Conservation (phyloP, 2,797 vertebrate species). For the Tadarida brasiliensis region DNA sequence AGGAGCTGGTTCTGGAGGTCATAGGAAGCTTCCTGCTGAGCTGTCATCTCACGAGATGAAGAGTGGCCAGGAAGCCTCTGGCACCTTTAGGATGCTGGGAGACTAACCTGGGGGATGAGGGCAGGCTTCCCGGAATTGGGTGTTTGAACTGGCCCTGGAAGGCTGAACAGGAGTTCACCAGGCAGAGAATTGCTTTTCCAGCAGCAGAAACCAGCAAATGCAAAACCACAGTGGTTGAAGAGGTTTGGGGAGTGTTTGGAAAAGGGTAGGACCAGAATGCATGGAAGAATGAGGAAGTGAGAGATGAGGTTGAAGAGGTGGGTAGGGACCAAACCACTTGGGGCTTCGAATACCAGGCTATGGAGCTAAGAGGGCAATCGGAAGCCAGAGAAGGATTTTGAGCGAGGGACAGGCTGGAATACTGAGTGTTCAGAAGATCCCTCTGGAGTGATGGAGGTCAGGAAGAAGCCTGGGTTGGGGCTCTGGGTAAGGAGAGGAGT, state of each 20-base stretch:
- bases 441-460: neutral
- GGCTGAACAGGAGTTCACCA: neutral
- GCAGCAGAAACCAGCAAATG: neutral
- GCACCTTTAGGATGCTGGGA: neutral
- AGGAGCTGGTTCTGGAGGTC: neutral
- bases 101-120: neutral
- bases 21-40: neutral
- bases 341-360: neutral
- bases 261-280: neutral
- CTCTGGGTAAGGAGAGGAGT: neutral
- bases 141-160: neutral
- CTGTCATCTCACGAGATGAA: neutral
- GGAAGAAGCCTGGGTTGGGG: neutral
- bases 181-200: neutral
- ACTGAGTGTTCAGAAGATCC: neutral
- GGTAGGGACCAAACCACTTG: neutral
- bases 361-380: neutral
- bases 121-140: neutral
- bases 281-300: neutral
- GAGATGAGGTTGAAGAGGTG: neutral
- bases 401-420: neutral
- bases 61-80: neutral
- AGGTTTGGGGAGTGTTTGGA: neutral
- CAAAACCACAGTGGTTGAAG: neutral
- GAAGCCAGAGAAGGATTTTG: neutral